Percentiles rank a stretch among this genome's conserved stretches.
These are phyloP conservation scores for Triops longicaudatus DNA, from an alignment of 1,140 invertebrate genomes.

Conservation along the genomic window DNA sequence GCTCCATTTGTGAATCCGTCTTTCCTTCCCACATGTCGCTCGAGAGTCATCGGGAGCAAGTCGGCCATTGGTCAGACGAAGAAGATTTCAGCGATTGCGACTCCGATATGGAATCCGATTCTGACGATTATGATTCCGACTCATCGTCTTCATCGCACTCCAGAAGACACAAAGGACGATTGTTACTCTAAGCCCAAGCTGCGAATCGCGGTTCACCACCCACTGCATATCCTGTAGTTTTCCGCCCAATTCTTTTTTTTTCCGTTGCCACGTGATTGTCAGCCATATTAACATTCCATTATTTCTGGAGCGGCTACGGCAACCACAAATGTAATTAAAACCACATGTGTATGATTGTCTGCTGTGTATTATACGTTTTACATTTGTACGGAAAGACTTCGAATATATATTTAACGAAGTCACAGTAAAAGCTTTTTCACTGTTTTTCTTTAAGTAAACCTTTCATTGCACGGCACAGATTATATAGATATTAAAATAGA, in stretches of 20 bases:
- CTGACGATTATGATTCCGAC: background rate
- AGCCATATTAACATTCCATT: no score
- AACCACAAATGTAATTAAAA: background rate
- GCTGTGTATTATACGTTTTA: background rate
- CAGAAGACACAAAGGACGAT: background rate
- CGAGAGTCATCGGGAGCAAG: constrained; percentile 2
- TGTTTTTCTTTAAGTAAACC: background rate
- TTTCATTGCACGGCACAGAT: background rate
- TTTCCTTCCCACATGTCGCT: constrained; percentile 21
- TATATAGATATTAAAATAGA: background rate
- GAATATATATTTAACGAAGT: background rate
- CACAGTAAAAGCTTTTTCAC: background rate
- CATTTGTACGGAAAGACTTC: constrained; percentile 12
- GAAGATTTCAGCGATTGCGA: constrained; percentile 17
- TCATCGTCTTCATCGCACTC: background rate
- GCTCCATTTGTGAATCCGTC: constrained; percentile 9
- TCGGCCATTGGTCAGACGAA: constrained; percentile 22
- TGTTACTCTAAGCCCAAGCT: background rate
- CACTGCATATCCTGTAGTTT: background rate
- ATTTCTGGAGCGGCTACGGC: background rate
- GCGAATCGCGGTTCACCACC: background rate
- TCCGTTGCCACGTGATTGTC: no score
- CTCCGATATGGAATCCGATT: background rate
- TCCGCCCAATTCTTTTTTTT: background rate
- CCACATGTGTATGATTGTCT: background rate